Base-by-base conservation (phyloP, 2,888 invertebrate genomes). In the Silvanus unidentatus region DNA sequence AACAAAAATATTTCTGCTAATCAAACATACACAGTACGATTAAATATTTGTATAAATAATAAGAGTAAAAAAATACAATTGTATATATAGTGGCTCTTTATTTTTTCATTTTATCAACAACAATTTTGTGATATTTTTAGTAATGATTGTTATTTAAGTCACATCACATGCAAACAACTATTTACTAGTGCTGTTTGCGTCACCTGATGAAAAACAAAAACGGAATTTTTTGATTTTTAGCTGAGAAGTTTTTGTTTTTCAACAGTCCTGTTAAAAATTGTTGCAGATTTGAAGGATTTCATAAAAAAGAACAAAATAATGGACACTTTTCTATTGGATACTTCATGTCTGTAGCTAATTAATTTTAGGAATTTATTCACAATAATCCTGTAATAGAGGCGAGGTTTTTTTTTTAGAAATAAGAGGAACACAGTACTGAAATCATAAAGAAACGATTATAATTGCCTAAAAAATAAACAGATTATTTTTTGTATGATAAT, bases 51-150 rank as follows among this genome's bases (percentile, higher is more conserved):
- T 61, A 59, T 54, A 55, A 52, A 54, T 39, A 43, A 49, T 44
- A 45, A 45, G 22, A 39, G 43, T 44, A 34, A 12, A 34, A 32
- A 48, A 52, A 48, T 57, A 59, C 55, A 37, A 56, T 61, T 66
- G 66, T 66, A 69, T 66, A 65, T 59, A 66, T 66, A 65, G 71
- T 72, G 72, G 72, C 71, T 73, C 71, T 71, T 71, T 72, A 69
- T 71, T 71, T 72, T 73, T 72, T 74, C 69, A 72, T 73, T 73
- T 73, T 71, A 72, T 74, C 71, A 70, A 71, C 71, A 72, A 72
- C 71, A 73, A 73, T 74, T 74, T 75, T 75, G 75, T 75, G 75
- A 75, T 75, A 75, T 75, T 74, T 60, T 75, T 75, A 74, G 73
- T 74, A 74, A 74, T 73, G 72, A 71, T 73, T 74, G 73, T 74